Evolutionary conservation across 2,888 invertebrate species (phyloP).

Genomic region (Megaustenia siamemsis): DNA sequence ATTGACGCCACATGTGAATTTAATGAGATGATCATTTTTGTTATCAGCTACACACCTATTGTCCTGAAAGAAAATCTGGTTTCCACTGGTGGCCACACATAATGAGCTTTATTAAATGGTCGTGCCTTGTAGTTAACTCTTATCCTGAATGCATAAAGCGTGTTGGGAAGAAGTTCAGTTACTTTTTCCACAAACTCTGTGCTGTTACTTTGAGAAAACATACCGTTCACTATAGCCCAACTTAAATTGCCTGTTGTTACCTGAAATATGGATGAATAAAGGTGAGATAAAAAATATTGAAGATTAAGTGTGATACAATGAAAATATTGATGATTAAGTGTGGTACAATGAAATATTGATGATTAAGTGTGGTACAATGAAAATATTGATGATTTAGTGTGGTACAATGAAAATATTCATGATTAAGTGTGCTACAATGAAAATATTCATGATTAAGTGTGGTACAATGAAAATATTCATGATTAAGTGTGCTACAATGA

Average conservation of each 20-base stretch:
- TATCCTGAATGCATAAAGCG: slow-evolving; percentile 88
- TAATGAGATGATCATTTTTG: neutral
- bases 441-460: too few species aligned
- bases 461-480: too few species aligned
- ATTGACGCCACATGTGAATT: too few species aligned
- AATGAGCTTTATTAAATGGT: slow-evolving; percentile 84
- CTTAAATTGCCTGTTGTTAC: slow-evolving; percentile 37
- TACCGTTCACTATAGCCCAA: slow-evolving; percentile 48
- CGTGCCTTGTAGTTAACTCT: slow-evolving; percentile 83
- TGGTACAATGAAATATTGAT: too few species aligned
- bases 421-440: too few species aligned
- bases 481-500: too few species aligned
- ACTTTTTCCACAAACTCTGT: slow-evolving; percentile 66
- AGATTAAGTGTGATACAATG: too few species aligned
- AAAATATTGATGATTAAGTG: too few species aligned
- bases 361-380: too few species aligned
- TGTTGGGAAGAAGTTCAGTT: slow-evolving; percentile 85
- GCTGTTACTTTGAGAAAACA: slow-evolving; percentile 57
- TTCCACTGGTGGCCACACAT: slow-evolving; percentile 80
- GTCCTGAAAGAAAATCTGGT: slow-evolving; percentile 21
- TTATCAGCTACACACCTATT: slow-evolving; percentile 18
- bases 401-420: too few species aligned
- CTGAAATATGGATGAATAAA: slow-evolving; percentile 36
- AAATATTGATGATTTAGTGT: too few species aligned
- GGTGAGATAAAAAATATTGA: too few species aligned